Evolutionary conservation across 2,113 vertebrate species (phyloP).

Genomic region (Trogon melanurus): DNA sequence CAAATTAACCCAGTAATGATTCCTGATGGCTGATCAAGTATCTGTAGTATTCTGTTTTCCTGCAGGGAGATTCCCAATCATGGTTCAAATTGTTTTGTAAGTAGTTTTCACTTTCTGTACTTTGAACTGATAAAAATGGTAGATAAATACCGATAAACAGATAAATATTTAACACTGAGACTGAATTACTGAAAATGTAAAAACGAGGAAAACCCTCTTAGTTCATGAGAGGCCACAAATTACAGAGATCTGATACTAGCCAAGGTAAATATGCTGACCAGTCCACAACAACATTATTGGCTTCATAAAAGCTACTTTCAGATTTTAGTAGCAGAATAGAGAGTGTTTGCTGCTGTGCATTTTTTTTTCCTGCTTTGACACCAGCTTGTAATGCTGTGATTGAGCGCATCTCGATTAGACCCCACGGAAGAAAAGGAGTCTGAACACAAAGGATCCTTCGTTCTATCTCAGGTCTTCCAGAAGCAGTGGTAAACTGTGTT

Average conservation of each 20-base stretch:
- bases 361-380: not conserved
- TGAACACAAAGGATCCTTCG: not conserved
- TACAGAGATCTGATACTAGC: not conserved
- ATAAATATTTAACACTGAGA: not conserved
- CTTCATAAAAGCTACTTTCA: not conserved
- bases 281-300: not conserved
- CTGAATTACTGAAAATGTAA: not conserved
- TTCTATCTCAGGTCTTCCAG: not conserved
- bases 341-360: not conserved
- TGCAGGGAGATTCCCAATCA: not conserved
- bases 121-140: not conserved
- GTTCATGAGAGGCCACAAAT: not conserved
- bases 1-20: slow-evolving; percentile 41
- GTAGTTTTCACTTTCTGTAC: not conserved
- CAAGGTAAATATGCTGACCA: not conserved
- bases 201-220: not conserved
- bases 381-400: not conserved
- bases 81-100: not conserved
- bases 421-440: not conserved
- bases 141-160: not conserved
- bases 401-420: not conserved
- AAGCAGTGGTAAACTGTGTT: not conserved
- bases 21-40: slow-evolving; percentile 16
- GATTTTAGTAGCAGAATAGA: not conserved
- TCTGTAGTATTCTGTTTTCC: not conserved